These are phyloP conservation scores for Spermophilus dauricus DNA, from an alignment of 2,113 vertebrate species.

Conservation along the genomic window DNA sequence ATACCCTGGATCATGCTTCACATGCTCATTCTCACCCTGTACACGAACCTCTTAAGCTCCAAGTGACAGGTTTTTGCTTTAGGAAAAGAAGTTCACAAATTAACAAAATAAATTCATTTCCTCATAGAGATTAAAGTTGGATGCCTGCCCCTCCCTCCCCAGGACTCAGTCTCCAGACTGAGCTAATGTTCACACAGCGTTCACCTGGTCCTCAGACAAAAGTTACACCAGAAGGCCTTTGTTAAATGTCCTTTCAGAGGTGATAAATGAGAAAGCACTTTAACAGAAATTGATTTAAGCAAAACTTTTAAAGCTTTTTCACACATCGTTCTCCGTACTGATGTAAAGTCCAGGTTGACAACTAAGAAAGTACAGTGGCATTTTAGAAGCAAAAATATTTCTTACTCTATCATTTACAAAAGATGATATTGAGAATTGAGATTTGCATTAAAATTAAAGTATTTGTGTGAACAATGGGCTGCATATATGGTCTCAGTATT, in stretches of 20 bases:
- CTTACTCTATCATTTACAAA: constrained; percentile 2
- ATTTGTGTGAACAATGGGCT: not conserved
- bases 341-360: constrained; percentile 56
- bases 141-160: not conserved
- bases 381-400: constrained; percentile 55
- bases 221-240: constrained; percentile 62
- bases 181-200: constrained; percentile 44
- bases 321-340: constrained; percentile 22
- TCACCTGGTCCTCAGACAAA: constrained; percentile 64
- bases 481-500: no score
- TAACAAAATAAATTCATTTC: constrained; percentile 59
- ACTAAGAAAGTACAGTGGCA: not conserved
- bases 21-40: not conserved
- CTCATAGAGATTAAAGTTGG: constrained; percentile 19
- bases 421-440: not conserved
- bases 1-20: constrained; percentile 1
- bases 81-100: constrained; percentile 38
- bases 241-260: constrained; percentile 52
- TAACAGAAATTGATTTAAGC: constrained; percentile 63
- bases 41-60: constrained; percentile 34
- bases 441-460: constrained; percentile 51
- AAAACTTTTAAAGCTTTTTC: constrained; percentile 55
- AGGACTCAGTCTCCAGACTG: not conserved
- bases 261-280: constrained; percentile 71
- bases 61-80: constrained; percentile 38